Conservation (phyloP, 2,888 invertebrate genomes). For the Hedychridium roseum region DNA sequence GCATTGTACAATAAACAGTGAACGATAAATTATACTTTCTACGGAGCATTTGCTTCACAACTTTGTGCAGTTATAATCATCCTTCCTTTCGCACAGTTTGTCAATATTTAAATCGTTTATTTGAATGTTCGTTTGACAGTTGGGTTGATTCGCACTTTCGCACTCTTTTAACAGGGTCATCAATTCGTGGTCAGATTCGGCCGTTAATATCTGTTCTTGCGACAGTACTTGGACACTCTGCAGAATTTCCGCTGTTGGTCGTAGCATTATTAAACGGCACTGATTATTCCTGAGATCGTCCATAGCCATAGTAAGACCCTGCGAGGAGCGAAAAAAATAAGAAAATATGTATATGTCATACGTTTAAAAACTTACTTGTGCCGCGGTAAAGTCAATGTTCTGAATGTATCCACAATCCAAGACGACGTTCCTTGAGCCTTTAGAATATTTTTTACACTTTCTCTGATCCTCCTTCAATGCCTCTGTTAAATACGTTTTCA, state of each 20-base stretch:
- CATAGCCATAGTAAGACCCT: constrained; percentile 45
- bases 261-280: constrained; percentile 42
- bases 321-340: constrained; percentile 8
- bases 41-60: no score
- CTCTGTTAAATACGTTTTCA: constrained; percentile 64
- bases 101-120: constrained; percentile 17
- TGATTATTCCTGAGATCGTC: constrained; percentile 43
- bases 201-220: constrained; percentile 37
- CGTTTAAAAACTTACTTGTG: constrained; percentile 66
- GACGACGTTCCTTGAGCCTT: constrained; percentile 63
- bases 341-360: background rate
- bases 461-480: constrained; percentile 36
- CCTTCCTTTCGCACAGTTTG: no score
- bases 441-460: constrained; percentile 39
- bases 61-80: no score
- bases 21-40: no score
- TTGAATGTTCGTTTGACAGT: constrained; percentile 10
- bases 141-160: constrained; percentile 5
- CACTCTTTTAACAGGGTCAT: constrained; percentile 31
- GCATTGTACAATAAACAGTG: no score
- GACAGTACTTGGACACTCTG: constrained; percentile 42
- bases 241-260: constrained; percentile 36
- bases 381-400: constrained; percentile 74
- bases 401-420: constrained; percentile 72
- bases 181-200: constrained; percentile 44